Base-by-base conservation (phyloP, 2,113 vertebrate species). In the Phrynosoma blainvillii region DNA sequence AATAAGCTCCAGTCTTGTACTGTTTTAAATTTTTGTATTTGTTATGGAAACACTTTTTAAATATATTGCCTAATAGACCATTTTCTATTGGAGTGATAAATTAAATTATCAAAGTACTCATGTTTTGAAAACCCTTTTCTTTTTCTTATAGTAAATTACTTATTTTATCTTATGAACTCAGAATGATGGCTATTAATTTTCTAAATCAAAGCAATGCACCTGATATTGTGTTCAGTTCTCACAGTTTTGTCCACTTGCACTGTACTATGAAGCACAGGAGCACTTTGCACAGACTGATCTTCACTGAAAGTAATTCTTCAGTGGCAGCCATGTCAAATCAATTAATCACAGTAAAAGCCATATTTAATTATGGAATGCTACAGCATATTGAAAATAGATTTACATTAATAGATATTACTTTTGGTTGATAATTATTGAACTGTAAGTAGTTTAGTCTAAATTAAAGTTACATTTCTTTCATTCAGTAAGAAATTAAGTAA, bases 361-460 rank as follows among this genome's bases (percentile, higher is more conserved):
- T 81, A 9, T 86, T 82, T 76, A 88, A 84, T 86, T 91, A 84
- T 87, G 47, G 54, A 84, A 25, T 87, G 42, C 21, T 42, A 47
- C 78, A 86, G 71, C 52, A 40, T 47, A 79, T 56, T 85, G 79
- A 85, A 91, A 93, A 90, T 13, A 65, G 77, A 18, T 88, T 85
- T 74, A 21, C 84, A 30, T 87, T 85, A 91, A 86, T 80, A 27
- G 86, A 5, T 82, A 81, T 88, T 47, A 82, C 6, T 66, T 79
- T 91, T 89, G 84, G 42, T 75, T 93, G 82, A 90, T 32, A 88
- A 85, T 80, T 86, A 88, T 92, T 92, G 68, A 89, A 84, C 68
- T 89, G 42, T 40, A 84, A 54, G 13, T 25, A 89, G 89, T 91
- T 92, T 92, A 92, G 74, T 84, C 88, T n/a, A 90, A 90, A 87